phyloP scores from a whole-genome alignment of 2,797 vertebrate species.

The Tiaroga cobitis region DNA sequence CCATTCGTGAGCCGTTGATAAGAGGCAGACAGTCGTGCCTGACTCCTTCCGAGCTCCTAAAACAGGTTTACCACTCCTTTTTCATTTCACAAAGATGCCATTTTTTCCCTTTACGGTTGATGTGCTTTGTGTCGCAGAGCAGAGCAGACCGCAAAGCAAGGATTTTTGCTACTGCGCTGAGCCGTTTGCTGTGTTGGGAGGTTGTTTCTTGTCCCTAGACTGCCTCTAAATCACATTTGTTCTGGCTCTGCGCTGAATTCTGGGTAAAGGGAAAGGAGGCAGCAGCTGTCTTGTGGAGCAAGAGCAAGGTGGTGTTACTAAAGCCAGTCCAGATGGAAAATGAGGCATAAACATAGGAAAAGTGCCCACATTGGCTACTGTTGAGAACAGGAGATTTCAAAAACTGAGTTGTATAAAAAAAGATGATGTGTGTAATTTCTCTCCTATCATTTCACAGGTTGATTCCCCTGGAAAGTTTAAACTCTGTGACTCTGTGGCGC shows the following conservation, averaged over 20 bases:
- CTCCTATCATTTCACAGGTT: neutral
- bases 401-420: neutral
- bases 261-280: conserved; percentile 17
- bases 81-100: conserved; percentile 35
- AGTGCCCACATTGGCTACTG: neutral
- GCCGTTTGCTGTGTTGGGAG: conserved; percentile 63
- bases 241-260: conserved; percentile 58
- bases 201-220: conserved; percentile 66
- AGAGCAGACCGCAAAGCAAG: conserved; percentile 52
- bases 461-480: neutral
- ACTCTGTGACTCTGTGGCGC: neutral
- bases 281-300: conserved; percentile 25
- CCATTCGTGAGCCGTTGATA: conserved; percentile 19
- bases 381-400: neutral
- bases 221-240: conserved; percentile 66
- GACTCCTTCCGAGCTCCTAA: conserved; percentile 17
- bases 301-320: conserved; percentile 36
- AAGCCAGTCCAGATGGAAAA: conserved; percentile 44
- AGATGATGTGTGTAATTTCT: conserved; percentile 5
- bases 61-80: conserved; percentile 51
- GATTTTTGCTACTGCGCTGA: conserved; percentile 57
- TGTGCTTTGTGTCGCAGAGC: conserved; percentile 21
- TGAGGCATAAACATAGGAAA: conserved; percentile 22
- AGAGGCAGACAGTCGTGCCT: conserved; percentile 12
- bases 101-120: conserved; percentile 16